A percentile compares a stretch with the other conserved stretches of the same genome.
These are phyloP conservation scores for sheep (Ovis aries) DNA, from an alignment of 2,113 vertebrate species.

Conservation along the genomic window DNA sequence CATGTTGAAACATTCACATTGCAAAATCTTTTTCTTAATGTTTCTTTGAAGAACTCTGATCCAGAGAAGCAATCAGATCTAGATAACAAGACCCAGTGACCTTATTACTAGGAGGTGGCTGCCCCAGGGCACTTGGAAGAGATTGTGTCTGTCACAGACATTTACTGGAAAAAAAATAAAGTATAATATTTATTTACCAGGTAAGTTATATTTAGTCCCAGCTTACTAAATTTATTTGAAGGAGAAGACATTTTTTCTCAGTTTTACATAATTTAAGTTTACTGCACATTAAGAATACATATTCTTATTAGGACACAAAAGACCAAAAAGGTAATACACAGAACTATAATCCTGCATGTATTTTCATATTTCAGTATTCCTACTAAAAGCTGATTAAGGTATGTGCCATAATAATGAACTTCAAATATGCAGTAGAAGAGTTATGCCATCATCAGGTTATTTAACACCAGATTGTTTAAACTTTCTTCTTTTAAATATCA, in stretches of 20 bases:
- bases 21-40: conserved; percentile 59
- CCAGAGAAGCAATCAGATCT: conserved; percentile 34
- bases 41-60: conserved; percentile 46
- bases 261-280: neutral
- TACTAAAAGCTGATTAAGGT: neutral
- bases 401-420: neutral
- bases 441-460: neutral
- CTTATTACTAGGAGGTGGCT: neutral
- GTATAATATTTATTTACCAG: neutral
- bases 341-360: neutral
- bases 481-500: neutral
- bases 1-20: conserved; percentile 36
- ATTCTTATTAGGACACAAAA: neutral
- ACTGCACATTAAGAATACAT: conserved; percentile 40
- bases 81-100: conserved; percentile 14
- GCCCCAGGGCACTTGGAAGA: neutral
- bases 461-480: neutral
- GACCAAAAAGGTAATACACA: neutral
- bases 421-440: neutral
- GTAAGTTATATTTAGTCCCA: neutral
- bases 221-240: neutral
- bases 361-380: neutral
- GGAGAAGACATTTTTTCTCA: neutral
- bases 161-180: neutral
- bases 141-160: neutral